A percentile compares a stretch with the other conserved stretches of the same genome.
phyloP scores from a whole-genome alignment of 2,113 vertebrate species.

The Actenoides hombroni region DNA sequence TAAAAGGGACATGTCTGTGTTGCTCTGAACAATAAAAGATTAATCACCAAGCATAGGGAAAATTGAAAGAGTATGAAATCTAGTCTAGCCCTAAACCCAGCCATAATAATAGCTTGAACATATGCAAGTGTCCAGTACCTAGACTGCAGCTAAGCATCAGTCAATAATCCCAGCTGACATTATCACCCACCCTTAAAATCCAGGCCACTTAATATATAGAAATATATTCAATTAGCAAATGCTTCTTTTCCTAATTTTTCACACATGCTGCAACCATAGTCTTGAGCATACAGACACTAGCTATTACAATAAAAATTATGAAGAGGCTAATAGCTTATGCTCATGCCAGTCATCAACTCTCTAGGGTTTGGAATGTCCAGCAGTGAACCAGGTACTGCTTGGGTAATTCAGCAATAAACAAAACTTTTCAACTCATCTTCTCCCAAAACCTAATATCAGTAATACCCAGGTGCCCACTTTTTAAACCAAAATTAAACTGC shows the following conservation, averaged over 20 bases:
- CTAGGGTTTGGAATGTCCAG: background rate
- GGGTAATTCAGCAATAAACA: background rate
- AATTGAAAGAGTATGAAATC: rapidly evolving
- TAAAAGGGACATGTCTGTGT: background rate
- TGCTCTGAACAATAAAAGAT: background rate
- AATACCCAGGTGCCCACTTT: background rate
- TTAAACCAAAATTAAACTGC: background rate
- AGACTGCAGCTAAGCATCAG: background rate
- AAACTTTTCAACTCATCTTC: background rate
- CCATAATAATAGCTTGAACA: background rate
- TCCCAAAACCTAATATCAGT: background rate
- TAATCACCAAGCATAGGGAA: background rate
- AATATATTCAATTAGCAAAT: background rate
- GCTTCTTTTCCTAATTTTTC: background rate
- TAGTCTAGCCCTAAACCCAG: background rate
- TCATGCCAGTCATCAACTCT: background rate
- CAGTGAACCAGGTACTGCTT: background rate
- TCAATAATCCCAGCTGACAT: background rate
- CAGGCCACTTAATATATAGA: background rate
- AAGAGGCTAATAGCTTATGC: background rate
- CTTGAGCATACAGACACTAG: background rate
- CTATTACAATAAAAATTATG: background rate
- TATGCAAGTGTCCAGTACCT: background rate
- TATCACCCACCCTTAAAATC: background rate
- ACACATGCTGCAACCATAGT: background rate